Base-by-base conservation (phyloP, 2,888 invertebrate genomes). In the Pammene fasciana region DNA sequence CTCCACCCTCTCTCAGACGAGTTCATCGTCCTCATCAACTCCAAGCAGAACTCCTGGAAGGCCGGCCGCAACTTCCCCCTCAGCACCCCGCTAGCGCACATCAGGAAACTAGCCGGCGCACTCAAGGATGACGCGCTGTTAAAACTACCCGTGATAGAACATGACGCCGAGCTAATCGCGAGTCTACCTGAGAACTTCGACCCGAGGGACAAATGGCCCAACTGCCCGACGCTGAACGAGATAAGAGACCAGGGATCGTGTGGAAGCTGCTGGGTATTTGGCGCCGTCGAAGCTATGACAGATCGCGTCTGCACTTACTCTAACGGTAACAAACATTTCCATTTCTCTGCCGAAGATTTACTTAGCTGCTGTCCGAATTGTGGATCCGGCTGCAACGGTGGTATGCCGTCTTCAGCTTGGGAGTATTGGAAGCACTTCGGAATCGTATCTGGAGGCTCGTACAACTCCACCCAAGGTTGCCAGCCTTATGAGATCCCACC, bases 261-360 rank as follows among this genome's bases (percentile, higher is more conserved):
- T 84, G 98, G 98, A 36, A 97, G 97, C 50, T 98, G 98, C 89
- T 98, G 98, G 98, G 98, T 97, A 4, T 97, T 97, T 85, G 97
- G 97, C 43, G 97, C 97, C 9, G 97, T 97, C 0, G 97, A 97
- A 86, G 96, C 97, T 2, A 98, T 98, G 96, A 96, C 97, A 5
- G 98, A 98, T 86, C 94, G 98, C 65, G 94, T 95, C 36, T 98
- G 98, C 87, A 97, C 97, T 76, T 95, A 96, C 79, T 96, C 96
- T 0, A 94, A 95, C 55, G 97, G 95, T 16, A 93, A 94, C 14
- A 82, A 93, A 13, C 94, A 96, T 83, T 95, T 96, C 81, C 95
- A 96, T 77, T 94, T 97, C 78, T 97, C 98, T 0, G 95, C 97
- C 16, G 97, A 98, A 82, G 97, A 98, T 88, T 93, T 98, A 68